These are phyloP conservation scores for Tragelaphus strepsiceros DNA, from an alignment of 2,113 vertebrate species.

Conservation along the genomic window DNA sequence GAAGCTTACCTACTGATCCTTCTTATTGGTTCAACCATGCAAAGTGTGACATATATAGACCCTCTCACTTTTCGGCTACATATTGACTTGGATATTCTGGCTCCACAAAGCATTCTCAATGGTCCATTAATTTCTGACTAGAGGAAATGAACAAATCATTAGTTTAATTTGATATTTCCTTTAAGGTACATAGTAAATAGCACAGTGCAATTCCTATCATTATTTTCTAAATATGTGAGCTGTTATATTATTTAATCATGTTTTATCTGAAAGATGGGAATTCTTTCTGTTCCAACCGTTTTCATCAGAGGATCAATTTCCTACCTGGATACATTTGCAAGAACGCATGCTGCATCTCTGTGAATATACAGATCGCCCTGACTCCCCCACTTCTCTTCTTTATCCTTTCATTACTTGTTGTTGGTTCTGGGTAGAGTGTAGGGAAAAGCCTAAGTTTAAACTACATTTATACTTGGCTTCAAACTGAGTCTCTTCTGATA, in stretches of 20 bases:
- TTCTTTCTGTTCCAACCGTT: neutral
- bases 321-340: neutral
- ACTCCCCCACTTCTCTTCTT: neutral
- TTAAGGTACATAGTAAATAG: neutral
- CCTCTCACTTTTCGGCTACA: neutral
- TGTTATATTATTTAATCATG: neutral
- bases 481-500: neutral
- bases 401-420: neutral
- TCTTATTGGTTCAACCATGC: neutral
- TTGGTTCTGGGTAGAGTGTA: neutral
- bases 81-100: neutral
- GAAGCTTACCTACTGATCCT: neutral
- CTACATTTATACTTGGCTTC: neutral
- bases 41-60: neutral
- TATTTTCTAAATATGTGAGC: neutral
- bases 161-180: neutral
- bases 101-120: neutral
- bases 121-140: neutral
- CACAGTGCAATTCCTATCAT: neutral
- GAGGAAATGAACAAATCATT: neutral
- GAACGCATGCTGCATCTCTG: neutral
- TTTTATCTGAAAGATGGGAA: neutral
- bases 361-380: neutral
- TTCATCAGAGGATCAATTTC: neutral
- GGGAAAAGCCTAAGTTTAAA: neutral